phyloP scores from a whole-genome alignment of 2,797 vertebrate species.

The Danio choprae region DNA sequence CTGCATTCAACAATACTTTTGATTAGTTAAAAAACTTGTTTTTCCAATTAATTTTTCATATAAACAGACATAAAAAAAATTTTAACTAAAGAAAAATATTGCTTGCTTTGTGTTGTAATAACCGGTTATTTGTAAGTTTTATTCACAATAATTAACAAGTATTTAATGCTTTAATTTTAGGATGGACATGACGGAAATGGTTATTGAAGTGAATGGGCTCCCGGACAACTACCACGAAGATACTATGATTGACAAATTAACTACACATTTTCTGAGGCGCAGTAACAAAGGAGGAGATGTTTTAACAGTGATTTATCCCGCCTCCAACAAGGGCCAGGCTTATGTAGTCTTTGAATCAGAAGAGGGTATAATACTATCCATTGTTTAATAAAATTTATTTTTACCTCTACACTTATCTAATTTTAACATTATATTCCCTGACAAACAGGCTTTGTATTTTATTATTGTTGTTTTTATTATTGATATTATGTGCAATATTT shows the following conservation, averaged over 20 bases:
- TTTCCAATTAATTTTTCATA: too few relatives aligned
- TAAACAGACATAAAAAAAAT: not conserved
- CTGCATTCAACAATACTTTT: too few relatives aligned
- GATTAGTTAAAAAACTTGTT: too few relatives aligned
- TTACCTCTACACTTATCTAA: not conserved
- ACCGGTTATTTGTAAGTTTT: not conserved
- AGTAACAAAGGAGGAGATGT: conserved; percentile 66
- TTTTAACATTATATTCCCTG: not conserved
- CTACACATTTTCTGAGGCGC: conserved; percentile 65
- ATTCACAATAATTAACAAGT: not conserved
- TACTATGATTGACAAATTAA: conserved; percentile 64
- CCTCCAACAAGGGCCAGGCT: conserved; percentile 55
- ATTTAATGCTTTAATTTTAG: not conserved
- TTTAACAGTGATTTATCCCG: conserved; percentile 63
- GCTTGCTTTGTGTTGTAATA: not conserved
- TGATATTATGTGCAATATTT: not conserved
- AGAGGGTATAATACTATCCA: conserved; percentile 56
- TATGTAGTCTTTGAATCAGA: conserved; percentile 63
- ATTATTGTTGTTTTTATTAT: not conserved
- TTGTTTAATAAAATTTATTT: not conserved
- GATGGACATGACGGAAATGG: conserved; percentile 31
- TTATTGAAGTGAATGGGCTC: conserved; percentile 56
- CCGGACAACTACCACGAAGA: conserved; percentile 51
- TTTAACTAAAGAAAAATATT: not conserved
- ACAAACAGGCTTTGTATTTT: not conserved